These are phyloP conservation scores for Nematostella vectensis DNA, from an alignment of 92 coral and sea anemone species.

Conservation along the genomic window DNA sequence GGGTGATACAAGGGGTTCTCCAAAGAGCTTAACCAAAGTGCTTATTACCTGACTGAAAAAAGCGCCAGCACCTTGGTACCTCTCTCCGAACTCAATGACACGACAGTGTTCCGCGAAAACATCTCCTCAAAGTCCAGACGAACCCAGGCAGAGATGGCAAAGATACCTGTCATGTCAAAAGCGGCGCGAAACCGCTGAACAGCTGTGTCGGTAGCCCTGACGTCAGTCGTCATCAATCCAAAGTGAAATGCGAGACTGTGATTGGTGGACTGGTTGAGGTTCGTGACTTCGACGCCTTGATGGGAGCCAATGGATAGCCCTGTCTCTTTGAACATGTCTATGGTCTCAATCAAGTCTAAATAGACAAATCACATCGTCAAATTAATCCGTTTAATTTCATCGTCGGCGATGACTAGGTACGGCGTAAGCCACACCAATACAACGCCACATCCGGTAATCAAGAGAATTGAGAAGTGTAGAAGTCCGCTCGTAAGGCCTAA, in stretches of 20 bases:
- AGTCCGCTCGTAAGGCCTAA: no score
- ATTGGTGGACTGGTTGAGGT: neutral
- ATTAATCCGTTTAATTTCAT: no score
- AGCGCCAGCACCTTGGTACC: no score
- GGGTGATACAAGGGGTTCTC: no score
- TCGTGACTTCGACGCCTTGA: neutral
- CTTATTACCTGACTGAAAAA: no score
- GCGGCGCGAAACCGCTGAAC: neutral
- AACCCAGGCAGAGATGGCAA: neutral
- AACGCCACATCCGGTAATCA: no score
- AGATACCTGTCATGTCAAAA: neutral
- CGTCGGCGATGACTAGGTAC: no score
- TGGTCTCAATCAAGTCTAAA: neutral
- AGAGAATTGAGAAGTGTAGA: no score
- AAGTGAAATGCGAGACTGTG: neutral
- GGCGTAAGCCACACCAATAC: no score
- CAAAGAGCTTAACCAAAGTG: no score
- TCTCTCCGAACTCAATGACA: neutral
- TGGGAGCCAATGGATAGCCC: conserved; percentile 1
- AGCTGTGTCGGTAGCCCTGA: neutral
- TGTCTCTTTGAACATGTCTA: neutral
- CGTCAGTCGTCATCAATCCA: neutral
- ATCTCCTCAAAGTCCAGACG: neutral
- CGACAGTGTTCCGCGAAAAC: neutral
- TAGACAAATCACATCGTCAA: no score